Percentiles rank a stretch among this genome's conserved stretches.
Conservation (phyloP, 2,888 invertebrate species). For the Euplexia lucipara region DNA sequence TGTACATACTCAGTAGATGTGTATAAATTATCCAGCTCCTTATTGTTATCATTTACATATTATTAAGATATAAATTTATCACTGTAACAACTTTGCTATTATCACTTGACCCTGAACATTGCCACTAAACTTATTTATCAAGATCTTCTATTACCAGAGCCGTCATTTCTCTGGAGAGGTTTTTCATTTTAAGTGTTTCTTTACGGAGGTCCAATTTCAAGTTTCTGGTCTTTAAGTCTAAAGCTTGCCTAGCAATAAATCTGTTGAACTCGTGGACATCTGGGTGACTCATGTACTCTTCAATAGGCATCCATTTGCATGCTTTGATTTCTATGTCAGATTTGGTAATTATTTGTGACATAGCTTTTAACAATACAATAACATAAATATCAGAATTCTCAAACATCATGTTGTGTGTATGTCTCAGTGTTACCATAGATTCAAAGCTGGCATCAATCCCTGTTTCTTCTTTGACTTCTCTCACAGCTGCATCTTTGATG, state of each 20-base stretch:
- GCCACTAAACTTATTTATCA: slow-evolving; percentile 36
- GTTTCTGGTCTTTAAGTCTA: slow-evolving; percentile 92
- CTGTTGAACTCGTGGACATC: slow-evolving; percentile 94
- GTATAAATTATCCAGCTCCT: slow-evolving; percentile 40
- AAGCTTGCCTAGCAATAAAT: slow-evolving; percentile 92
- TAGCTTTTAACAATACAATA: slow-evolving; percentile 93
- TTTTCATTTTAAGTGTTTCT: slow-evolving; percentile 78
- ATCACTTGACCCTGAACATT: slow-evolving; percentile 56
- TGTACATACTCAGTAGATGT: slow-evolving; percentile 16
- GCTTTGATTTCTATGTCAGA: slow-evolving; percentile 95
- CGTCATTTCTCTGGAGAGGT: slow-evolving; percentile 78
- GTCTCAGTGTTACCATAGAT: slow-evolving; percentile 94
- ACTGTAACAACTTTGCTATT: slow-evolving; percentile 47
- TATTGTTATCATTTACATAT: slow-evolving; percentile 53
- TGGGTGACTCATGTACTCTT: slow-evolving; percentile 93
- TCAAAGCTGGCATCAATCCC: slow-evolving; percentile 94
- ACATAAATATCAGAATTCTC: slow-evolving; percentile 97
- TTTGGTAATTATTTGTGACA: slow-evolving; percentile 91
- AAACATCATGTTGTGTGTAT: slow-evolving; percentile 94
- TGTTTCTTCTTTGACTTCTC: slow-evolving; percentile 98
- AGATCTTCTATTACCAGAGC: slow-evolving; percentile 79
- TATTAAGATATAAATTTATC: slow-evolving; percentile 50
- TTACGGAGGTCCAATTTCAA: slow-evolving; percentile 91
- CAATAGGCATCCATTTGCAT: slow-evolving; percentile 95
- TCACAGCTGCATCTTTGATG: slow-evolving; percentile 94